phyloP scores from a whole-genome alignment of 1,140 invertebrate species.

The Brachionus rubens region DNA sequence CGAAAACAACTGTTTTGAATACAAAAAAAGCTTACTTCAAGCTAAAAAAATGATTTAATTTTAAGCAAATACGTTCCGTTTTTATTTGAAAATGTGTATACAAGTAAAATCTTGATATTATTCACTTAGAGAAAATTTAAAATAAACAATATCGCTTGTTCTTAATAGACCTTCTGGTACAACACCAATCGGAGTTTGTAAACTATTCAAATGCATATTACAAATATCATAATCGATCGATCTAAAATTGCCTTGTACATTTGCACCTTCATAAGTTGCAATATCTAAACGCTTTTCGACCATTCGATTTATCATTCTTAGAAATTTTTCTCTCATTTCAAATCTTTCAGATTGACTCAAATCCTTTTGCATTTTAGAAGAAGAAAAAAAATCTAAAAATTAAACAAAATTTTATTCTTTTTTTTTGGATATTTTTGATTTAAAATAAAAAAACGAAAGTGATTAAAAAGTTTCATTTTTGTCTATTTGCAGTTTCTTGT shows the following conservation, averaged over 20 bases:
- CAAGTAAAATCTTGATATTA: no score
- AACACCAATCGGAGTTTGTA: conserved; percentile 57
- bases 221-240: conserved; percentile 54
- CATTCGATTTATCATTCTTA: conserved; percentile 52
- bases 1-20: no score
- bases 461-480: no score
- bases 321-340: conserved; percentile 55
- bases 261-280: conserved; percentile 52
- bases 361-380: conserved; percentile 16
- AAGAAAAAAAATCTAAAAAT: conserved; percentile 38
- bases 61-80: no score
- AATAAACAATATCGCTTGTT: conserved; percentile 53
- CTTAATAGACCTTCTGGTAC: conserved; percentile 55
- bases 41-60: no score
- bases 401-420: neutral
- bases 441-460: no score
- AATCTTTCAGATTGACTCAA: conserved; percentile 52
- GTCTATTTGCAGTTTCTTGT: neutral
- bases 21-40: no score
- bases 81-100: no score
- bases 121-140: conserved; percentile 48
- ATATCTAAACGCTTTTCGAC: conserved; percentile 50
- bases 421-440: no score
- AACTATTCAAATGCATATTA: conserved; percentile 53
- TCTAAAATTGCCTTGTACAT: conserved; percentile 51